Conservation (phyloP, 1,140 invertebrate genomes). For the Saccostrea glomerata region DNA sequence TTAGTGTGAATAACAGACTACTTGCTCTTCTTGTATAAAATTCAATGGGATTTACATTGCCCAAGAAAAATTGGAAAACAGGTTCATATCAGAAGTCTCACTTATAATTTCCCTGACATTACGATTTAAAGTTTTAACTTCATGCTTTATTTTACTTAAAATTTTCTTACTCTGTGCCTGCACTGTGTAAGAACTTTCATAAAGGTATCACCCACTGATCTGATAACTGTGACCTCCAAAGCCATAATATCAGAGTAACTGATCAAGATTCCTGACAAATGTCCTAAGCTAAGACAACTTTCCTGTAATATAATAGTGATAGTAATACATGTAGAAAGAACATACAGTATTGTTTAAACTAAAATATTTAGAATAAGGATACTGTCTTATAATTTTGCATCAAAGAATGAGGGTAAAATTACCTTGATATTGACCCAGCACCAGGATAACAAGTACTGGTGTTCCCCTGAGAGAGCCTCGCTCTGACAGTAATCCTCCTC, state of each 20-base stretch:
- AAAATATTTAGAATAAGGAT: too few species aligned
- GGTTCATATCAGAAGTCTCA: too few species aligned
- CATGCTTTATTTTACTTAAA: not conserved
- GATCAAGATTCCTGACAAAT: slow-evolving; percentile 45
- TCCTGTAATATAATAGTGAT: slow-evolving; percentile 57
- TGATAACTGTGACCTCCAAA: slow-evolving; percentile 27
- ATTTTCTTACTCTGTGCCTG: slow-evolving; percentile 82
- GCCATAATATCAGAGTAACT: not conserved
- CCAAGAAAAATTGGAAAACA: too few species aligned
- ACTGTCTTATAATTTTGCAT: too few species aligned
- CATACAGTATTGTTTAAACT: too few species aligned
- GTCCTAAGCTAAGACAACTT: slow-evolving; percentile 67
- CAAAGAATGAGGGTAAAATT: not conserved
- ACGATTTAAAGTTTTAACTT: too few species aligned
- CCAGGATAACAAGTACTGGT: slow-evolving; percentile 86
- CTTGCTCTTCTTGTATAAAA: not conserved
- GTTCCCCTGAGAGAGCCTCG: slow-evolving; percentile 82
- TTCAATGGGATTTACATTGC: not conserved
- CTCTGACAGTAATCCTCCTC: slow-evolving; percentile 73
- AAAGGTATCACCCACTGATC: slow-evolving; percentile 79
- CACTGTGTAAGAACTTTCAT: slow-evolving; percentile 85
- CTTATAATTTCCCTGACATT: too few species aligned
- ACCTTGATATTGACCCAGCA: slow-evolving; percentile 89
- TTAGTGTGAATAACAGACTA: not conserved
- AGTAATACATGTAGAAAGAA: not conserved